A percentile compares a stretch with the other conserved stretches of the same genome.
phyloP scores from a whole-genome alignment of 1,140 invertebrate genomes.

The Tetraneura akinire region DNA sequence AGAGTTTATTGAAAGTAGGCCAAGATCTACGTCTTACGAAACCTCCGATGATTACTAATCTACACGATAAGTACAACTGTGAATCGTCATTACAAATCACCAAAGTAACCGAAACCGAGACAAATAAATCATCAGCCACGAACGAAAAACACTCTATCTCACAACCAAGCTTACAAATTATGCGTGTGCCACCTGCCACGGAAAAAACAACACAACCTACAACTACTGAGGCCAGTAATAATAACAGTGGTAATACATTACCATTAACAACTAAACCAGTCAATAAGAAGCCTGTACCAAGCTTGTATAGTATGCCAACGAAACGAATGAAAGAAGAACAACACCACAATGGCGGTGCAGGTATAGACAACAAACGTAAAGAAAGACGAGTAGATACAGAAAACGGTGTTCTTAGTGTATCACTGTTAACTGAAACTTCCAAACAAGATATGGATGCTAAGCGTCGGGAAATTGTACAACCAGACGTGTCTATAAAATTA shows the following conservation, averaged over 20 bases:
- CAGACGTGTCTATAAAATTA: slow-evolving; percentile 56
- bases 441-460: slow-evolving; percentile 53
- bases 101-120: slow-evolving; percentile 38
- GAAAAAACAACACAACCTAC: background rate
- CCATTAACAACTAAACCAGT: background rate
- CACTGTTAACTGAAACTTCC: slow-evolving; percentile 44
- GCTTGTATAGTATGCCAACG: slow-evolving; percentile 35
- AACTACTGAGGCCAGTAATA: background rate
- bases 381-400: slow-evolving; percentile 52
- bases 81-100: slow-evolving; percentile 42
- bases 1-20: slow-evolving; percentile 28
- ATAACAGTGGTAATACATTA: background rate
- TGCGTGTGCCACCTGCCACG: background rate
- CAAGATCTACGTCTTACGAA: slow-evolving; percentile 1
- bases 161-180: slow-evolving; percentile 29
- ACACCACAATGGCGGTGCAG: background rate
- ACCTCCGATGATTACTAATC: background rate
- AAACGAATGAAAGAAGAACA: slow-evolving; percentile 13
- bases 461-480: slow-evolving; percentile 54
- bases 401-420: slow-evolving; percentile 51
- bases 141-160: slow-evolving; percentile 12
- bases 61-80: slow-evolving; percentile 31
- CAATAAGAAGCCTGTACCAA: slow-evolving; percentile 41
- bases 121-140: background rate
- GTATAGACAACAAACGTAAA: slow-evolving; percentile 1